These are phyloP conservation scores for Vulpes vulpes DNA, from an alignment of 2,113 vertebrate species.

Conservation along the genomic window DNA sequence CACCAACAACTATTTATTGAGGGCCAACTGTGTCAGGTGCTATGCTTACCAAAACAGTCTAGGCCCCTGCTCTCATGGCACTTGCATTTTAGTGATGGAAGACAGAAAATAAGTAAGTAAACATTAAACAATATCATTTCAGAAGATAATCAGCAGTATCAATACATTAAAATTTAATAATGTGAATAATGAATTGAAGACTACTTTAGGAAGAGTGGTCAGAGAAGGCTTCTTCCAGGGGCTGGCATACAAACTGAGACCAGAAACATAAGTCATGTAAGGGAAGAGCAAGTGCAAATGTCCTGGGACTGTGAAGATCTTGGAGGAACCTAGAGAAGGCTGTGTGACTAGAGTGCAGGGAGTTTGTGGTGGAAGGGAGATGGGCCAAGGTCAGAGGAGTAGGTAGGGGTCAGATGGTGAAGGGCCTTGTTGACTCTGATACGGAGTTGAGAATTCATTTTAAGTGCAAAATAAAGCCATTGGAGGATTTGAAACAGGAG, in stretches of 20 bases:
- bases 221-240: neutral
- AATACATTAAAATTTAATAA: neutral
- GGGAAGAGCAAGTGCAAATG: neutral
- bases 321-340: neutral
- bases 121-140: neutral
- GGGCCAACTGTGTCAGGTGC: neutral
- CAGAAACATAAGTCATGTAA: too few species aligned
- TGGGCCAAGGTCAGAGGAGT: neutral
- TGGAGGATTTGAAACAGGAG: constrained; percentile 50
- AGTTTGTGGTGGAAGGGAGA: neutral
- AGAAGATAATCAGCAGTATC: neutral
- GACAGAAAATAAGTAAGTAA: neutral
- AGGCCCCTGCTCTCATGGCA: neutral
- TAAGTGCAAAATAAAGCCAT: neutral
- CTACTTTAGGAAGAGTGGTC: neutral
- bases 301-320: neutral
- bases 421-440: neutral
- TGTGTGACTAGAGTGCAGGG: neutral
- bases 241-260: neutral
- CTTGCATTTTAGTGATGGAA: neutral
- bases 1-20: neutral
- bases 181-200: neutral
- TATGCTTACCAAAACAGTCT: neutral
- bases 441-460: neutral
- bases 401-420: neutral